Conservation (phyloP, 2,888 invertebrate species). For the Rapana venosa region DNA sequence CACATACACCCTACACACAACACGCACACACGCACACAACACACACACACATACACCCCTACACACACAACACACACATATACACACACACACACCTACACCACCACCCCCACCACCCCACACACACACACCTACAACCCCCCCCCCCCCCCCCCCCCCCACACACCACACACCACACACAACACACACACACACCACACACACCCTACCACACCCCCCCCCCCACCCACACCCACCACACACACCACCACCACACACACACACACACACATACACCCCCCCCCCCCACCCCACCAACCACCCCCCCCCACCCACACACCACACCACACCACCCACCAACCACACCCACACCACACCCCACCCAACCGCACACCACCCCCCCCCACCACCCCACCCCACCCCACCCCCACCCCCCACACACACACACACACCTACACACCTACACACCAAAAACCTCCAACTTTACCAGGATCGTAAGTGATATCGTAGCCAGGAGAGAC, state of each 20-base stretch:
- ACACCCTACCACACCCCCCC: too few relatives aligned
- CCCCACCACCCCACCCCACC: neutral
- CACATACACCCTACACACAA: neutral
- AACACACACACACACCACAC: neutral
- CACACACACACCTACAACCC: neutral
- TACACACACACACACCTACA: neutral
- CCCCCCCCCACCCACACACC: neutral
- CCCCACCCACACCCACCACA: too few relatives aligned
- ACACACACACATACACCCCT: neutral
- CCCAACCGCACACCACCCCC: neutral
- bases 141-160: too few relatives aligned
- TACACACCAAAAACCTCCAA: neutral
- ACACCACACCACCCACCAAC: neutral
- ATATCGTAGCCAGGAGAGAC: neutral
- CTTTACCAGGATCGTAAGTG: neutral
- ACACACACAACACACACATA: neutral
- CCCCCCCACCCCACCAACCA: neutral
- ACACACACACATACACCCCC: neutral
- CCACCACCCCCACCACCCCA: neutral
- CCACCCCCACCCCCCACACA: neutral
- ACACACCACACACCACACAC: neutral
- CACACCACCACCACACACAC: too few relatives aligned
- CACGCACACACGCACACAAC: neutral
- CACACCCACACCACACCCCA: neutral
- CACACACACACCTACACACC: neutral